phyloP scores from a whole-genome alignment of 2,888 invertebrate genomes.

The Drosophila macrospina region DNA sequence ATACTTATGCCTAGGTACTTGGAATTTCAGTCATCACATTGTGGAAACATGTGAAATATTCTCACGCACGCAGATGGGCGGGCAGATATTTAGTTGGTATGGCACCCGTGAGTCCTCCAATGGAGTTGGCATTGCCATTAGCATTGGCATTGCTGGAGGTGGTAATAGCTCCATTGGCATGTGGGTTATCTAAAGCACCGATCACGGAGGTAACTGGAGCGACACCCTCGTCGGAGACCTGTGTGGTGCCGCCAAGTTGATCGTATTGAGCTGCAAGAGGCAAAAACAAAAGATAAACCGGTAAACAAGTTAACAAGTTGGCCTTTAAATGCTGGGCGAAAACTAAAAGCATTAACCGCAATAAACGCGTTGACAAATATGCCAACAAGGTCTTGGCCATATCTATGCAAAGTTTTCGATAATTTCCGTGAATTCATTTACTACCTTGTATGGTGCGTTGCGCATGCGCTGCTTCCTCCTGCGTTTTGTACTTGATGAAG shows the following conservation, averaged over 20 bases:
- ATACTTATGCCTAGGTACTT: slow-evolving; percentile 19
- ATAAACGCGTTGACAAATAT: slow-evolving; percentile 52
- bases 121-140: not conserved
- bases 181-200: slow-evolving; percentile 76
- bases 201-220: slow-evolving; percentile 84
- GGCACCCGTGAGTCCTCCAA: slow-evolving; percentile 28
- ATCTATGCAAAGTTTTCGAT: slow-evolving; percentile 39
- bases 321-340: slow-evolving; percentile 35
- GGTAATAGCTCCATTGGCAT: slow-evolving; percentile 3
- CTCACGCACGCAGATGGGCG: slow-evolving; percentile 63
- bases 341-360: slow-evolving; percentile 19
- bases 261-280: slow-evolving; percentile 83
- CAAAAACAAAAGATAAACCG: slow-evolving; percentile 37
- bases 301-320: slow-evolving; percentile 39
- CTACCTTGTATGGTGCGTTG: slow-evolving; percentile 85
- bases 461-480: slow-evolving; percentile 84
- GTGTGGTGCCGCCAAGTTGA: slow-evolving; percentile 83
- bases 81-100: slow-evolving; percentile 72
- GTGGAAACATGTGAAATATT: slow-evolving; percentile 10
- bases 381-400: slow-evolving; percentile 44
- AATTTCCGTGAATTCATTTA: slow-evolving; percentile 10
- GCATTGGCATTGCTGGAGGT: not conserved
- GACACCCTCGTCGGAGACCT: slow-evolving; percentile 83
- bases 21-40: slow-evolving; percentile 50
- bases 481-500: slow-evolving; percentile 85